Conservation (phyloP, 2,888 invertebrate species). For the Mylabris sibirica region DNA sequence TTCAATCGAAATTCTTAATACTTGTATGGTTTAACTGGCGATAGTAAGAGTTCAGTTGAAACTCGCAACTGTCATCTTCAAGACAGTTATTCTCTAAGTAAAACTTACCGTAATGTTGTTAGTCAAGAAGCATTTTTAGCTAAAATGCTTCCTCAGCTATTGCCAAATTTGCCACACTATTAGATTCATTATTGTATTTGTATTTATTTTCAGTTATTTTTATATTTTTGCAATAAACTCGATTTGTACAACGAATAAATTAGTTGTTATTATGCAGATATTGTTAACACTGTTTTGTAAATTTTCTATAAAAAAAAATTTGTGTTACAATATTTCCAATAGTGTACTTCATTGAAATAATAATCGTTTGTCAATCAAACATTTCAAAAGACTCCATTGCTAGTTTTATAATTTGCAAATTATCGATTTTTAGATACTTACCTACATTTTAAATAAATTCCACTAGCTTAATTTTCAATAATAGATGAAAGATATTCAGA, state of each 20-base stretch:
- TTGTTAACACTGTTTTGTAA: neutral
- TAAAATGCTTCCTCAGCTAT: conserved; percentile 39
- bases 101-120: no score
- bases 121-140: no score
- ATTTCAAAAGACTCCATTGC: no score
- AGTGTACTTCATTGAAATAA: no score
- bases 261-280: neutral
- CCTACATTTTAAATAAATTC: no score
- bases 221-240: neutral
- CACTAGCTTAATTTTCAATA: no score
- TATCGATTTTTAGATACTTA: no score
- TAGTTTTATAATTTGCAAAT: no score
- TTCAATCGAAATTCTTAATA: conserved; percentile 62
- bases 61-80: conserved; percentile 70
- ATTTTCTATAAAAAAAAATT: neutral
- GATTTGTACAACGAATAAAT: neutral
- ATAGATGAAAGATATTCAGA: no score
- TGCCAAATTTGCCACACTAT: conserved; percentile 50
- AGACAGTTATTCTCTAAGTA: conserved; percentile 68
- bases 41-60: conserved; percentile 69
- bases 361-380: no score
- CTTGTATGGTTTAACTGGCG: conserved; percentile 66
- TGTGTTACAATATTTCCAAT: no score
- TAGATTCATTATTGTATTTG: conserved; percentile 19
- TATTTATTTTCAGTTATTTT: conserved; percentile 14